Conservation (phyloP, 2,888 invertebrate genomes). For the Caenorhabditis virilis region DNA sequence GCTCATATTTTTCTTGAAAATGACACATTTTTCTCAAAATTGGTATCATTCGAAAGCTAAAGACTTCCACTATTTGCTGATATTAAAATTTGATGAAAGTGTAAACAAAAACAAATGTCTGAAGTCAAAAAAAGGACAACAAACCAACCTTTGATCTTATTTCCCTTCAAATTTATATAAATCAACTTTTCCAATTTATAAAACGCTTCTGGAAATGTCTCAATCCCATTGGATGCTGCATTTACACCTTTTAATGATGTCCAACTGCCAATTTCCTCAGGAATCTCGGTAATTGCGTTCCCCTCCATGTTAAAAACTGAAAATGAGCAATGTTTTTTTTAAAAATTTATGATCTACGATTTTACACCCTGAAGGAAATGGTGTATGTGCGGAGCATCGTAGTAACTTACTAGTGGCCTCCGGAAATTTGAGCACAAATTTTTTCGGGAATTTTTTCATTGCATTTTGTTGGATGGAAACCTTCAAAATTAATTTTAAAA, state of each 20-base stretch:
- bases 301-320: constrained; percentile 59
- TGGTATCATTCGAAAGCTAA: constrained; percentile 2
- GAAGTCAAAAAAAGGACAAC: too few relatives aligned
- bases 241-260: constrained; percentile 52
- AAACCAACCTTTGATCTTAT: constrained; percentile 32
- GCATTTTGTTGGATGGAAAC: constrained; percentile 54
- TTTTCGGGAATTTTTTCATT: constrained; percentile 63
- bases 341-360: neutral
- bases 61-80: neutral
- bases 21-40: constrained; percentile 10
- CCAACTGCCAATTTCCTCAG: constrained; percentile 54
- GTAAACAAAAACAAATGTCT: too few relatives aligned
- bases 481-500: too few relatives aligned
- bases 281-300: constrained; percentile 54
- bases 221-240: constrained; percentile 50
- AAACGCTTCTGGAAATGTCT: constrained; percentile 48
- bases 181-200: constrained; percentile 37
- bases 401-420: constrained; percentile 25
- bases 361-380: neutral
- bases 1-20: neutral
- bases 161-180: constrained; percentile 54
- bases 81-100: neutral
- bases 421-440: constrained; percentile 58
- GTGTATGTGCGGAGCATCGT: too few relatives aligned
- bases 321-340: constrained; percentile 6